phyloP scores from a whole-genome alignment of 2,888 invertebrate species.

The Auanema freiburgensis region DNA sequence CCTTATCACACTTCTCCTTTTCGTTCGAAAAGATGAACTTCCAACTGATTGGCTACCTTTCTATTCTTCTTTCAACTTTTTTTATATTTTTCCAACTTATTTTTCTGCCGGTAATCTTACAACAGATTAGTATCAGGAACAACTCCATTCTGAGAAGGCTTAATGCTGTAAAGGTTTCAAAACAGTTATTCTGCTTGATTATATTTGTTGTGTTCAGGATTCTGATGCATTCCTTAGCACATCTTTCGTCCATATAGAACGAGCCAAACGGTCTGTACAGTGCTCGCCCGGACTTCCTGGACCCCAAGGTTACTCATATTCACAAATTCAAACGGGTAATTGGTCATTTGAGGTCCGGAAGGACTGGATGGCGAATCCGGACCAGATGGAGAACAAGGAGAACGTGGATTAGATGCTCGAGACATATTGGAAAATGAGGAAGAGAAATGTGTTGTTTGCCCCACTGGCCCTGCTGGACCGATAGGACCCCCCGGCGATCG shows the following conservation, averaged over 20 bases:
- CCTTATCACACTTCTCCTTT: too few relatives aligned
- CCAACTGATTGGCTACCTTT: neutral
- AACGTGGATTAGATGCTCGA: constrained; percentile 52
- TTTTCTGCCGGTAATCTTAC: constrained; percentile 1
- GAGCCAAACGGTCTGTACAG: too few relatives aligned
- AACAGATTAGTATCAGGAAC: neutral
- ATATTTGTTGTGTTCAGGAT: too few relatives aligned
- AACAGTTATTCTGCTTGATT: too few relatives aligned
- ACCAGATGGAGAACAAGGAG: constrained; percentile 36
- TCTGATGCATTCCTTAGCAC: too few relatives aligned
- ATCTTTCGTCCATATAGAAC: too few relatives aligned
- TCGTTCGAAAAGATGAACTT: constrained; percentile 1
- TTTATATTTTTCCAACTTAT: constrained; percentile 8
- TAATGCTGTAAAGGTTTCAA: neutral
- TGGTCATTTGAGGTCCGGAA: constrained; percentile 12
- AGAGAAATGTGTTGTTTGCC: constrained; percentile 54
- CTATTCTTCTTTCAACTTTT: neutral
- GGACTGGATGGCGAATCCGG: constrained; percentile 24
- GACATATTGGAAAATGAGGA: constrained; percentile 56
- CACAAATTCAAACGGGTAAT: neutral
- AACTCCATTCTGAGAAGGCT: neutral
- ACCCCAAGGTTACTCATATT: constrained; percentile 7
- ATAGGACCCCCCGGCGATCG: constrained; percentile 37
- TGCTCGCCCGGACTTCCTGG: constrained; percentile 8
- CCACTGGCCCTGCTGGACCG: constrained; percentile 42